Evolutionary conservation across 1,140 invertebrate species (phyloP), one percentile per base, ranked within the genome.

Genomic region (Drosophila baimaii): DNA sequence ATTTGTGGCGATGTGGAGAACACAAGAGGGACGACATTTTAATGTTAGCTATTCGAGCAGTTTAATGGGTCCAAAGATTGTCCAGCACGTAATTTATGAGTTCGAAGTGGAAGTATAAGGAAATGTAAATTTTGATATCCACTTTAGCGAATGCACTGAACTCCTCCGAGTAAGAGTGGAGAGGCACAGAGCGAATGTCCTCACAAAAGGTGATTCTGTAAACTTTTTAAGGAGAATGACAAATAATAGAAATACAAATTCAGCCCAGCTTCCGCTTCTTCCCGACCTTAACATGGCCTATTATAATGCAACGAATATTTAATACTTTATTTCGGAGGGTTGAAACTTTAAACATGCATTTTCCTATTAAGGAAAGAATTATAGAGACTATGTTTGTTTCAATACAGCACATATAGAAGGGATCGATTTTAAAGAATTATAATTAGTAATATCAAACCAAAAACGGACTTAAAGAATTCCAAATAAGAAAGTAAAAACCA

Each of bases 241-340:
- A 52, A 27, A 25, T 68, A 75, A 81, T 73, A 70, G 59, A 73
- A 76, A 52, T 43, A 69, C 54, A 76, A 72, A 79, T 83, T 88
- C 54, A 64, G 51, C 44, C 19, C 37, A 61, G 39, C 57, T 82
- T 86, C 83, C 83, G 79, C 47, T 63, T 49, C 39, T 68, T 69
- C 51, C 58, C 56, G 41, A 68, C 61, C 29, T 23, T 10, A 41
- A 49, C 21, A 31, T n/a, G 3, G n/a, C 21, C 13, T 1, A 21
- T 15, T 7, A 3, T 5, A 0, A 21, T 37, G n/a, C 7, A 29
- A 29, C 62, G 63, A 70, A 70, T 68, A 19, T 7, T 37, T 9
- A 19, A 46, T 37, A 43, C 65, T 35, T 43, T 51, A 46, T n/a
- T 56, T 8, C 10, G 4, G 9, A 3, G 17, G 21, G 17, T 17